Percentiles rank a stretch among this genome's conserved stretches.
These are phyloP conservation scores for Nebria salina DNA, from an alignment of 2,888 invertebrate species.

Conservation along the genomic window DNA sequence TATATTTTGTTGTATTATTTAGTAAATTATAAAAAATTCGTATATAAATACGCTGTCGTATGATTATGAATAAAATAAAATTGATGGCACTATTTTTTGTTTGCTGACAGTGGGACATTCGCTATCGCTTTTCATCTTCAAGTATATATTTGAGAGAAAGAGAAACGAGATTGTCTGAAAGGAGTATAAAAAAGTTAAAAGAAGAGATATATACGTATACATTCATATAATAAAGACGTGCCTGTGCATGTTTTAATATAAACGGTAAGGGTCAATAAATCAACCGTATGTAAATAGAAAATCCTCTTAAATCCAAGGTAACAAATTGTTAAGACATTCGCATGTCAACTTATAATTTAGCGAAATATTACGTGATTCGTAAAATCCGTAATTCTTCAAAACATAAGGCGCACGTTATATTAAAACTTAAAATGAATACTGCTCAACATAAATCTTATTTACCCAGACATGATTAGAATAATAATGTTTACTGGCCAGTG, in stretches of 20 bases:
- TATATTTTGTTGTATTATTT: neutral
- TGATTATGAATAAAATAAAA: neutral
- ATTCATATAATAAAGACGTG: neutral
- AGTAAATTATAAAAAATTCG: neutral
- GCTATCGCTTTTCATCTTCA: neutral
- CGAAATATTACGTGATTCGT: slow-evolving; percentile 38
- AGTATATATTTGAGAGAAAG: slow-evolving; percentile 24
- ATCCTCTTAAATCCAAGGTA: slow-evolving; percentile 38
- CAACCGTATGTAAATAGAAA: slow-evolving; percentile 35
- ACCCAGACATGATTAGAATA: neutral
- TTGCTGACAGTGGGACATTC: neutral
- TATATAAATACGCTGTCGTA: neutral
- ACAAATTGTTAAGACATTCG: slow-evolving; percentile 41
- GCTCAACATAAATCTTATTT: neutral
- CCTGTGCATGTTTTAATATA: slow-evolving; percentile 4
- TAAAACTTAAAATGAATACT: neutral
- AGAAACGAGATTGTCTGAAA: slow-evolving; percentile 12
- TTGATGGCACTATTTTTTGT: neutral
- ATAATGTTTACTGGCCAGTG: neutral
- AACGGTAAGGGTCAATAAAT: slow-evolving; percentile 24
- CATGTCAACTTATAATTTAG: slow-evolving; percentile 40
- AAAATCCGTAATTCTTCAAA: slow-evolving; percentile 26
- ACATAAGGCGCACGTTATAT: slow-evolving; percentile 34
- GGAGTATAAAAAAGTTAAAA: slow-evolving; percentile 9
- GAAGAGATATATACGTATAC: neutral